Conservation (phyloP, 2,113 vertebrate species). For the Semnornis frantzii region DNA sequence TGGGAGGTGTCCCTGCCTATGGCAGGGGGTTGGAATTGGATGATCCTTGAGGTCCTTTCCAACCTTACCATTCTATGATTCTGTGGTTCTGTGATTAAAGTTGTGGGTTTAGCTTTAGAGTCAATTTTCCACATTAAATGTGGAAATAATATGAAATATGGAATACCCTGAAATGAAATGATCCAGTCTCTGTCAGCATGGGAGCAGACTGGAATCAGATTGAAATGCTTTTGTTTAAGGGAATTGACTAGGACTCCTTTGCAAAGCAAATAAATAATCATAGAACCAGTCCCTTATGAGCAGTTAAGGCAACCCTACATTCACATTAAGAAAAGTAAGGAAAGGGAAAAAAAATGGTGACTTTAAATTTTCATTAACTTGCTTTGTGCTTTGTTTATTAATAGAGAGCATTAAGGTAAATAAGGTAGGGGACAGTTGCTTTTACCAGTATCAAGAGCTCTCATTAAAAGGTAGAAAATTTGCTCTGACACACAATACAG, state of each 20-base stretch:
- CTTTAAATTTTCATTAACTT: neutral
- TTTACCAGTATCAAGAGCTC: neutral
- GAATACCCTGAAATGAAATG: neutral
- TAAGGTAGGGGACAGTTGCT: neutral
- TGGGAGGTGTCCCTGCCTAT: no score
- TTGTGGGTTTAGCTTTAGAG: neutral
- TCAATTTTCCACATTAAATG: neutral
- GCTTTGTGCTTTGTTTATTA: neutral
- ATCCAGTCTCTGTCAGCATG: neutral
- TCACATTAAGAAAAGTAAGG: neutral
- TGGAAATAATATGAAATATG: neutral
- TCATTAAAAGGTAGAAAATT: neutral
- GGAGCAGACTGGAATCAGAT: neutral
- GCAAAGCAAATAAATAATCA: neutral
- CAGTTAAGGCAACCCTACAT: neutral
- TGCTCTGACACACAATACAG: neutral
- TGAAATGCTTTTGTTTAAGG: neutral
- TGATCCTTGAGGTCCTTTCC: no score
- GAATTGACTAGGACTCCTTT: neutral
- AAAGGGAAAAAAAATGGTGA: neutral
- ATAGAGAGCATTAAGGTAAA: neutral
- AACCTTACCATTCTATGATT: no score
- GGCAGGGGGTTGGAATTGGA: no score
- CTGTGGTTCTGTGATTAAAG: neutral
- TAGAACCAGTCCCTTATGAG: fast-evolving